Percentiles rank a stretch among this genome's conserved stretches.
phyloP scores from a whole-genome alignment of 2,797 vertebrate species.

The Scleropages formosus region DNA sequence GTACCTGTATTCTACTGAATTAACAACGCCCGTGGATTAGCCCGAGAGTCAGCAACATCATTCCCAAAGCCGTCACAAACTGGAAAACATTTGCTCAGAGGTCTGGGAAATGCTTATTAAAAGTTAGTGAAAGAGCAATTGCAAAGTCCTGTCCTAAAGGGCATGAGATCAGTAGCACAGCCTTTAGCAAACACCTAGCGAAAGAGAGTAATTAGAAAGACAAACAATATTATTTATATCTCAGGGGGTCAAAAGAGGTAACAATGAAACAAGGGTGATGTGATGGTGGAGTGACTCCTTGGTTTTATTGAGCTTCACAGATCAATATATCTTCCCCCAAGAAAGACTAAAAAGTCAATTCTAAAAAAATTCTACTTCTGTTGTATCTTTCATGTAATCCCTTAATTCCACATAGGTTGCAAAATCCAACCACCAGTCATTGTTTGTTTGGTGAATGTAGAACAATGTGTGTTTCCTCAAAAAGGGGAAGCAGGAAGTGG shows the following conservation, averaged over 20 bases:
- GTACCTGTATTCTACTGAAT: constrained; percentile 39
- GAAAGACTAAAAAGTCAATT: neutral
- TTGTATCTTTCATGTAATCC: constrained; percentile 6
- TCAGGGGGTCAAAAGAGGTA: neutral
- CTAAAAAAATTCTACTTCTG: neutral
- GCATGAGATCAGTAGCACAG: constrained; percentile 26
- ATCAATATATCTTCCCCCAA: constrained; percentile 21
- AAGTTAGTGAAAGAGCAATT: constrained; percentile 51
- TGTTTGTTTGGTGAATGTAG: too few species aligned
- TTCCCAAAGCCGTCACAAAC: constrained; percentile 41
- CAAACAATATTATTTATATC: constrained; percentile 7
- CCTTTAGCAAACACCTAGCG: constrained; percentile 27
- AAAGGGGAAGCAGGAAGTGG: constrained; percentile 9
- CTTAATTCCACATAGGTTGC: neutral
- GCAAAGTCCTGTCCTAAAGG: constrained; percentile 45
- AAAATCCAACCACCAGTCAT: neutral
- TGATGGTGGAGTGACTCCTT: neutral
- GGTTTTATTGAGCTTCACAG: constrained; percentile 17
- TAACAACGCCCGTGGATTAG: constrained; percentile 38
- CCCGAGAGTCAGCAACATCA: constrained; percentile 24
- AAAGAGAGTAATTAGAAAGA: constrained; percentile 38
- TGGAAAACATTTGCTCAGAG: constrained; percentile 38
- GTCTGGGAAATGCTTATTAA: constrained; percentile 48
- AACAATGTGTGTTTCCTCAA: neutral
- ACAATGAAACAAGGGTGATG: constrained; percentile 17